Base-by-base conservation (phyloP, 2,113 vertebrate genomes). In the Calonectris borealis region DNA sequence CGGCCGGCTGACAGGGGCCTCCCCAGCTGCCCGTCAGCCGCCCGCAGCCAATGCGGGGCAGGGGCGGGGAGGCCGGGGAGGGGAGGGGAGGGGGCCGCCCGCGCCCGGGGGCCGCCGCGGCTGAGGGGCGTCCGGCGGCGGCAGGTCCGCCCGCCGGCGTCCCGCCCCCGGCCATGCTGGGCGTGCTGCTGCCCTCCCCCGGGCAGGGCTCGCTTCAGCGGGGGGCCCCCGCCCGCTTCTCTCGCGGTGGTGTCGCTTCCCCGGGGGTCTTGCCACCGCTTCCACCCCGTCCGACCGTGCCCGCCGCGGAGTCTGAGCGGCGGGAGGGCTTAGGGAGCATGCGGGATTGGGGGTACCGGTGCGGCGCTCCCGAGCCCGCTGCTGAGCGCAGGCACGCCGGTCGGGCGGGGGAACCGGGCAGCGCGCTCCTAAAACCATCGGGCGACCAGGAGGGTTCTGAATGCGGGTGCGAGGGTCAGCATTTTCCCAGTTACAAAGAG, bases 1-100 rank as follows among this genome's bases (percentile, higher is more conserved):
- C 40, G 40, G 40, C 40, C 40, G 40, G 40, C 40, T 40, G 40
- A 40, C 40, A 40, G 40, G 40, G 40, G 40, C 40, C 40, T 40
- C 40, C 40, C 40, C 40, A 40, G 40, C 40, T 83, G 95, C 83
- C 94, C 94, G 40, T 94, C 95, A 96, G 77, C 49, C 48, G 58
- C 70, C 88, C 68, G 83, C 91, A 95, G 91, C 94, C 94, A 95
- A 95, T 95, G 83, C 87, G 61, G 86, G 44, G 44, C 61, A 76
- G 93, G 92, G 94, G 94, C 86, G 89, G 94, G 92, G 88, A 88
- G 81, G 3, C 19, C 61, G 64, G 64, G n/a, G 38, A 42, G 29
- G 34, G 71, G n/a, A 40, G 29, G 34, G 71, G n/a, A 40, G 16
- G 82, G 44, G 70, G 42, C 29, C 24, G 58, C 65, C 52, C 42